These are phyloP conservation scores for Carassius carassius DNA, from an alignment of 2,113 vertebrate species.

Conservation along the genomic window DNA sequence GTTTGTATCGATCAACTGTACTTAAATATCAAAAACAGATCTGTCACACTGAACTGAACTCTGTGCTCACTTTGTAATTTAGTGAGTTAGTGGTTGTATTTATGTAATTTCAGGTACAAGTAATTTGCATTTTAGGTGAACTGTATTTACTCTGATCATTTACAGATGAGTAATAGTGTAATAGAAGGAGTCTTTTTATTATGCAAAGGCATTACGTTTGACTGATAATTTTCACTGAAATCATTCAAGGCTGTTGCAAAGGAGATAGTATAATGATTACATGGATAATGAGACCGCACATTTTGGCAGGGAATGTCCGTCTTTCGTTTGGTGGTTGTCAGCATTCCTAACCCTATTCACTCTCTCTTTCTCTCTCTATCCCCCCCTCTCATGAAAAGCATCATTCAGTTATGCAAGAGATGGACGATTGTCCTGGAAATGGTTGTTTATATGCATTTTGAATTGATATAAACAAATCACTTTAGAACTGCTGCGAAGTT, in stretches of 20 bases:
- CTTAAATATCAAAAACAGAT: background rate
- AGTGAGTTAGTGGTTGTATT: background rate
- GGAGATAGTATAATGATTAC: conserved; percentile 41
- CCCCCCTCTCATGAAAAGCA: conserved; percentile 47
- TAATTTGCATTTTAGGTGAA: conserved; percentile 28
- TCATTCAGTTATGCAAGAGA: conserved; percentile 57
- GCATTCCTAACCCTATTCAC: conserved; percentile 44
- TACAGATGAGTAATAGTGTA: conserved; percentile 19
- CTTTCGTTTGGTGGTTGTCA: conserved; percentile 50
- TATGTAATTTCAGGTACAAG: conserved; percentile 23
- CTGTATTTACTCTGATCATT: conserved; percentile 9
- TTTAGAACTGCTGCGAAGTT: conserved; percentile 39
- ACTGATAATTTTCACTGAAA: conserved; percentile 12
- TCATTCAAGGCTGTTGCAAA: conserved; percentile 23
- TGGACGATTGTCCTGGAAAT: conserved; percentile 40
- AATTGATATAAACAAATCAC: conserved; percentile 50
- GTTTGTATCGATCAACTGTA: background rate
- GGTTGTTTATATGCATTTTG: conserved; percentile 40
- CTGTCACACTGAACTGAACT: background rate
- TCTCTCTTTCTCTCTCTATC: background rate
- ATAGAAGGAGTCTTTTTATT: conserved; percentile 13
- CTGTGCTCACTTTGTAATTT: conserved; percentile 2
- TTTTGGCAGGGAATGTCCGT: conserved; percentile 38
- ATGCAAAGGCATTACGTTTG: conserved; percentile 15
- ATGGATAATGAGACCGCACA: conserved; percentile 48